These are phyloP conservation scores for Drosophila ironensis DNA, from an alignment of 1,140 invertebrate species.

Conservation along the genomic window DNA sequence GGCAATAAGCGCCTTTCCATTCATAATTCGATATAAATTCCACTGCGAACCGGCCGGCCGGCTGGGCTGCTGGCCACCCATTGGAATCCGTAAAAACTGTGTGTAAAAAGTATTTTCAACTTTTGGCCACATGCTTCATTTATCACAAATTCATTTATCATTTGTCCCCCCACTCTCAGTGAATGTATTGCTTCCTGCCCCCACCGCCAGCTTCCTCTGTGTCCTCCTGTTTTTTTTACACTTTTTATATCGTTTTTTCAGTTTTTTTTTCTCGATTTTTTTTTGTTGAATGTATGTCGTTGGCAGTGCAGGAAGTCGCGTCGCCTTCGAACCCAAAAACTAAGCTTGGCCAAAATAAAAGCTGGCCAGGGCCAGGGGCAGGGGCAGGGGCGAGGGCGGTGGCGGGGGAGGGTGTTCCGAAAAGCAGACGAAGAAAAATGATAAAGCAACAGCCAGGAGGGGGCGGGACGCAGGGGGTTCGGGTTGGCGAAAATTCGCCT, in stretches of 20 bases:
- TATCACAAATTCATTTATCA: slow-evolving; percentile 60
- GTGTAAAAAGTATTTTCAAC: slow-evolving; percentile 78
- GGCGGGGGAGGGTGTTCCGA: background rate
- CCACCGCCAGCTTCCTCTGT: background rate
- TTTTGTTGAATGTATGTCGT: slow-evolving; percentile 35
- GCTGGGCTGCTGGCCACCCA: background rate
- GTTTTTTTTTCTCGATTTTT: slow-evolving; percentile 10
- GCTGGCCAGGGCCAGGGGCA: background rate
- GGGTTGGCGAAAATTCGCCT: slow-evolving; percentile 26
- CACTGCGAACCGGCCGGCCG: background rate
- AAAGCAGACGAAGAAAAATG: slow-evolving; percentile 50
- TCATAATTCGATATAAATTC: slow-evolving; percentile 67
- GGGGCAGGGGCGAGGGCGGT: background rate
- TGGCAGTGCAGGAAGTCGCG: slow-evolving; percentile 31
- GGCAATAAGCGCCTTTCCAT: slow-evolving; percentile 36
- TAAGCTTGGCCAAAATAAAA: slow-evolving; percentile 29
- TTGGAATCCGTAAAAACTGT: slow-evolving; percentile 35
- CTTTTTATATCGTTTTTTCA: background rate
- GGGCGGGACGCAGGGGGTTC: background rate
- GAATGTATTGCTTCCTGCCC: slow-evolving; percentile 31
- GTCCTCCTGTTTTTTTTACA: slow-evolving; percentile 15
- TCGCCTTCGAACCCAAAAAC: slow-evolving; percentile 44
- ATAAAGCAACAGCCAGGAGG: slow-evolving; percentile 41
- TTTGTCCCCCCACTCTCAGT: slow-evolving; percentile 28
- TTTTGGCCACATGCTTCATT: slow-evolving; percentile 80